phyloP scores from a whole-genome alignment of 2,888 invertebrate species.

The Rhogogaster chlorosoma region DNA sequence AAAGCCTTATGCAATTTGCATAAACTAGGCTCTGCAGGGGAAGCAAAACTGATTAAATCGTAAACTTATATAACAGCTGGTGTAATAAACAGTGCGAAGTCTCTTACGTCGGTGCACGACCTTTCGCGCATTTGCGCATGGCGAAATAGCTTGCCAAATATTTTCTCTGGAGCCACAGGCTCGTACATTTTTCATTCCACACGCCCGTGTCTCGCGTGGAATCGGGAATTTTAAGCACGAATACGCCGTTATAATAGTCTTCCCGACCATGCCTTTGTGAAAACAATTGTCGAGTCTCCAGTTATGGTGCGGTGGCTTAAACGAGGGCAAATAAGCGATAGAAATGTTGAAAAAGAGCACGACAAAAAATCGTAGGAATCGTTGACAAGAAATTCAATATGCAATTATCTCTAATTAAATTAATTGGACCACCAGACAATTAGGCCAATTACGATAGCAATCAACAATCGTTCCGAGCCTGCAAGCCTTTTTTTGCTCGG shows the following conservation, averaged over 20 bases:
- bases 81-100: conserved; percentile 37
- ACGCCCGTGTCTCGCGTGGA: neutral
- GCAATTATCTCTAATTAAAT: conserved; percentile 73
- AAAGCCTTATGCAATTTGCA: conserved; percentile 63
- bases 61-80: conserved; percentile 59
- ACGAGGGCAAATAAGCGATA: neutral
- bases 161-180: neutral
- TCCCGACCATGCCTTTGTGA: neutral
- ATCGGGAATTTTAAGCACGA: neutral
- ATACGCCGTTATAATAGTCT: neutral
- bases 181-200: conserved; percentile 1
- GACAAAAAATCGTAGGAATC: conserved; percentile 54
- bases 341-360: neutral
- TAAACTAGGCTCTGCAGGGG: conserved; percentile 60
- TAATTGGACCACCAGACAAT: conserved; percentile 75
- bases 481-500: conserved; percentile 69
- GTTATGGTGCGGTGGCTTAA: neutral
- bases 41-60: conserved; percentile 58
- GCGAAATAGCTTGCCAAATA: conserved; percentile 4
- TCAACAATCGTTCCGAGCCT: conserved; percentile 67
- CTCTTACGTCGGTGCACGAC: conserved; percentile 51
- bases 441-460: conserved; percentile 75
- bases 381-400: conserved; percentile 62
- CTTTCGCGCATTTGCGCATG: conserved; percentile 20
- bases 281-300: neutral